phyloP scores from a whole-genome alignment of 2,888 invertebrate genomes.

The Chydorus sphaericus region DNA sequence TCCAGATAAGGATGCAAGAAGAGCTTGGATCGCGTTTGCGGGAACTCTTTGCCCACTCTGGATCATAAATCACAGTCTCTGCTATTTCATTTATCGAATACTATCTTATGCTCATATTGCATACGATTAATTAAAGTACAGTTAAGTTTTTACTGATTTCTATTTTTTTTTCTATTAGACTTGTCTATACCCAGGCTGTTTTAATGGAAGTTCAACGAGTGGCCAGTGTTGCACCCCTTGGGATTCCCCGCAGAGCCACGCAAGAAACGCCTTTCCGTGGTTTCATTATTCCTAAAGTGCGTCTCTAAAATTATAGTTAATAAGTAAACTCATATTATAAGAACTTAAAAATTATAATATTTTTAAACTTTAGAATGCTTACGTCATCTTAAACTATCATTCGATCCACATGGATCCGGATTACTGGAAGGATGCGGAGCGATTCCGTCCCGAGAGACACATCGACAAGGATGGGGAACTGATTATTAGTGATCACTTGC shows the following conservation, averaged over 20 bases:
- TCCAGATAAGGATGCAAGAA: slow-evolving; percentile 18
- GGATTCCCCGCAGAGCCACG: slow-evolving; percentile 37
- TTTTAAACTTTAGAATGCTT: slow-evolving; percentile 17
- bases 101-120: no score
- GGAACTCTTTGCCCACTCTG: slow-evolving; percentile 14
- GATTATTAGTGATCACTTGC: slow-evolving; percentile 19
- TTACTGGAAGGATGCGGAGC: slow-evolving; percentile 21
- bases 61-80: slow-evolving; percentile 18
- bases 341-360: background rate
- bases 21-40: slow-evolving; percentile 20
- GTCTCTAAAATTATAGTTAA: slow-evolving; percentile 16
- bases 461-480: slow-evolving; percentile 19
- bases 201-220: slow-evolving; percentile 36
- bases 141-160: no score
- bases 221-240: slow-evolving; percentile 32
- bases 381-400: slow-evolving; percentile 18
- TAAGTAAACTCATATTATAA: background rate
- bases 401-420: slow-evolving; percentile 21
- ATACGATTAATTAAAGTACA: no score
- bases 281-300: slow-evolving; percentile 39
- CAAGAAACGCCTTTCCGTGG: slow-evolving; percentile 37
- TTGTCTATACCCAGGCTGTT: slow-evolving; percentile 40
- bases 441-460: slow-evolving; percentile 23
- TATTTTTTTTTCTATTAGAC: slow-evolving; percentile 25
- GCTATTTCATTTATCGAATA: no score